These are phyloP conservation scores for Gambusia affinis DNA, from an alignment of 2,113 vertebrate species.

Conservation along the genomic window DNA sequence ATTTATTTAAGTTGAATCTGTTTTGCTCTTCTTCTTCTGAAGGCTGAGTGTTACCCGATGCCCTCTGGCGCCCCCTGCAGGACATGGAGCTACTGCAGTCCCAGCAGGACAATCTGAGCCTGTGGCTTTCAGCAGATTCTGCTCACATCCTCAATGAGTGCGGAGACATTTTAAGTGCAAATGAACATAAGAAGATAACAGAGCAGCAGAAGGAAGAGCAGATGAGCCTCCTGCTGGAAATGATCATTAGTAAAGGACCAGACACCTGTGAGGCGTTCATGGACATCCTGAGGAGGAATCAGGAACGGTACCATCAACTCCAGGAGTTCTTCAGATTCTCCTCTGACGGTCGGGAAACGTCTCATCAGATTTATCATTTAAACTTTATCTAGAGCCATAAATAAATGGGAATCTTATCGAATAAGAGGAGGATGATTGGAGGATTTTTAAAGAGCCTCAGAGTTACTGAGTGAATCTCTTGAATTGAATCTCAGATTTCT, in stretches of 20 bases:
- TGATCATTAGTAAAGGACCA: conserved; percentile 8
- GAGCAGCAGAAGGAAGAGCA: not conserved
- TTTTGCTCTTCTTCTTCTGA: not conserved
- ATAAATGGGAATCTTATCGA: not conserved
- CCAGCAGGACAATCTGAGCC: not conserved
- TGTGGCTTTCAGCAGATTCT: not conserved
- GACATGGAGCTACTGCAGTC: conserved; percentile 15
- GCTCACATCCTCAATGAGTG: not conserved
- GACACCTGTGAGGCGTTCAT: not conserved
- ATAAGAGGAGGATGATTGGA: too few species aligned
- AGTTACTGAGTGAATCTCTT: too few species aligned
- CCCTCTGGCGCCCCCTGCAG: conserved; percentile 2
- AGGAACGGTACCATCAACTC: not conserved
- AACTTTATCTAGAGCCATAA: not conserved
- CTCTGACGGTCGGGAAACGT: not conserved
- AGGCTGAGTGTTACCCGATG: not conserved
- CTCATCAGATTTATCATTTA: not conserved
- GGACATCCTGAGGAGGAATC: not conserved
- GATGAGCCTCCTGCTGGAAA: conserved; percentile 6
- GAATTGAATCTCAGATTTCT: not conserved
- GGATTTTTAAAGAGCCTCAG: too few species aligned
- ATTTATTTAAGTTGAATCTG: too few species aligned
- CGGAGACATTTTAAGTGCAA: not conserved
- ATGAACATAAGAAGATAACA: not conserved
- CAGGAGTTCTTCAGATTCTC: not conserved